Conservation (phyloP, 1,140 invertebrate genomes). For the Micrasema longulum region DNA sequence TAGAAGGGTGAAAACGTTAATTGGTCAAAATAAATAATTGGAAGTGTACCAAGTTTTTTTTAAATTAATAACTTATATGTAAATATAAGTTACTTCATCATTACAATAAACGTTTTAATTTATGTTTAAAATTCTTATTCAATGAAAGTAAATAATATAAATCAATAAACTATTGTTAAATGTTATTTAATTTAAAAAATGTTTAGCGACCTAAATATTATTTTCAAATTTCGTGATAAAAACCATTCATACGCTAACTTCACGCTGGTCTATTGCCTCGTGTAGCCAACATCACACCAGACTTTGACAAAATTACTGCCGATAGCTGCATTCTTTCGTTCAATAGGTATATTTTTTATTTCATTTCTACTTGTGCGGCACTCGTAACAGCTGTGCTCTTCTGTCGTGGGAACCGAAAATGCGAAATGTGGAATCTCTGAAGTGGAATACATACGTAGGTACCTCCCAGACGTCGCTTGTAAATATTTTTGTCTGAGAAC, state of each 20-base stretch:
- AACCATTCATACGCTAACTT: slow-evolving; percentile 7
- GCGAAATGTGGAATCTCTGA: slow-evolving; percentile 36
- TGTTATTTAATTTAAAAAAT: too few species aligned
- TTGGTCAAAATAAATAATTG: too few species aligned
- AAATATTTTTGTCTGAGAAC: background rate
- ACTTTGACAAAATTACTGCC: slow-evolving; percentile 45
- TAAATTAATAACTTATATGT: too few species aligned
- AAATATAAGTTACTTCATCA: too few species aligned
- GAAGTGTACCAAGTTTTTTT: too few species aligned
- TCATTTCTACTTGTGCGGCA: slow-evolving; percentile 23
- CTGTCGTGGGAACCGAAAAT: slow-evolving; percentile 39
- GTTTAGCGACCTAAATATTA: too few species aligned
- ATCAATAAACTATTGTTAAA: too few species aligned
- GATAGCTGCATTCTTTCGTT: slow-evolving; percentile 41
- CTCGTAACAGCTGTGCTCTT: slow-evolving; percentile 7
- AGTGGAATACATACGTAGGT: background rate
- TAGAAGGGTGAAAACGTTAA: too few species aligned
- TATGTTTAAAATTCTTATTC: too few species aligned
- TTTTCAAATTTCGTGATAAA: too few species aligned
- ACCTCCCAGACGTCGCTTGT: slow-evolving; percentile 9
- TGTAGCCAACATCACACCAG: slow-evolving; percentile 12
- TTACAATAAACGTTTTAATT: too few species aligned
- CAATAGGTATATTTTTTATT: slow-evolving; percentile 29
- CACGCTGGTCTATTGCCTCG: slow-evolving; percentile 3
- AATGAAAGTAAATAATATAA: too few species aligned